Base-by-base conservation (phyloP, 1,140 invertebrate genomes). In the Reticulitermes speratus region DNA sequence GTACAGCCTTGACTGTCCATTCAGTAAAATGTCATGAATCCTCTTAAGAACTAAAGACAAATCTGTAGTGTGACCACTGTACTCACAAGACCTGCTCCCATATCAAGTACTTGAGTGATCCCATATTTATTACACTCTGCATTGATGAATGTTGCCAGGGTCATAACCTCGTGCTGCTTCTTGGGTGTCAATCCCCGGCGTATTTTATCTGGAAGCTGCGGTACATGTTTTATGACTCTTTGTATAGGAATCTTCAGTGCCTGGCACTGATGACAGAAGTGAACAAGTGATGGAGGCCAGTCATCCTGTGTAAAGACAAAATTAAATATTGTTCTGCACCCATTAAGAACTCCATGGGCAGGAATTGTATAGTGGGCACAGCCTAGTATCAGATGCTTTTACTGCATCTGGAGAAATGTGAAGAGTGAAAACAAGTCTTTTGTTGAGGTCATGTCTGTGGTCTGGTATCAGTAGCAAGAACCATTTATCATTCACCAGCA, bases 41-140 rank as follows among this genome's bases (percentile, higher is more conserved):
- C 14, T 21, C 52, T 19, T 19, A 38, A 38, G 38, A 38, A 38
- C 5, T 38, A 55, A 21, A 55, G 19, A 21, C 14, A 55, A 55
- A 55, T 21, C 1, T 55, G 52, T 21, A 21, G 3, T 55, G 14
- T 55, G 52, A 55, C 52, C 9, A 85, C 6, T 38, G 16, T 44
- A 86, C 85, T 86, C 59, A 95, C 94, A 91, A 97, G 91, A 55
- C 96, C 97, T 75, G 95, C 93, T n/a, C 96, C 97, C 88, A 97
- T 92, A 91, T 97, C 97, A 12, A 97, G 91, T 82, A 97, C 92
- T n/a, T 93, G 91, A 87, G 91, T 88, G 88, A 94, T 92, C 19
- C 91, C 89, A 38, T 90, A 84, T 83, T 91, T 87, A 82, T 90
- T 86, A 88, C 94, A 95, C 69, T 94, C 89, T 23, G 90, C 86